Base-by-base conservation (phyloP, 2,797 vertebrate genomes). In the Alosa sapidissima region DNA sequence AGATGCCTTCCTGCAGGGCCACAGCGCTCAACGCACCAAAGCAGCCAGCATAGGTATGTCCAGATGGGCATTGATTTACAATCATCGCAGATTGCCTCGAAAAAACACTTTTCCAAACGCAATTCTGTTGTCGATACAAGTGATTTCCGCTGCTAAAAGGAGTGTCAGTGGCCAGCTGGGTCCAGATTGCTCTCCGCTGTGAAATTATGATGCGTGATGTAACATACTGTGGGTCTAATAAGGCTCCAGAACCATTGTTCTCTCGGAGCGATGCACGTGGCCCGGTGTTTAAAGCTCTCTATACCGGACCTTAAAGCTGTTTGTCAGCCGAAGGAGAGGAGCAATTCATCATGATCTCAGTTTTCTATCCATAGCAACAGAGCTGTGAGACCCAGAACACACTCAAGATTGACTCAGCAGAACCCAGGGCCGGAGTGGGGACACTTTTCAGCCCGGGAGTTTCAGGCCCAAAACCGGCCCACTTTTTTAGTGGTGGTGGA, bases 81-180 rank as follows among this genome's bases (percentile, higher is more conserved):
- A 60, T 60, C 58, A 60, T 60, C n/a, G 58, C 58, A 60, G 58
- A 60, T 24, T 60, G 58, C 58, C 58, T 60, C n/a, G 6, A 8
- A 60, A 60, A 8, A 60, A 60, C n/a, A 24, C 58, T 24, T 60
- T 60, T 60, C 58, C 58, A 24, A n/a, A 60, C 6, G 58, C 58
- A 60, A 60, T 60, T 60, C 21, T 60, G n/a, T 24, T 60, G 21
- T 89, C 89, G 89, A 91, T 89, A 89, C 88, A 6, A 60, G 58
- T 60, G 58, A n/a, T 60, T 60, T 60, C n/a, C n/a, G 19, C 58
- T 1, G 58, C 21, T 60, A 60, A 60, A 60, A n/a, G n/a, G 58
- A n/a, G n/a, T 24, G n/a, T 24, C 58, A 68, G 28, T 68, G 7
- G 6, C 62, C 28, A 10, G 62, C 62, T 68, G 24, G 10, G 2